phyloP scores from a whole-genome alignment of 2,113 vertebrate genomes.

The Aplodontia rufa region DNA sequence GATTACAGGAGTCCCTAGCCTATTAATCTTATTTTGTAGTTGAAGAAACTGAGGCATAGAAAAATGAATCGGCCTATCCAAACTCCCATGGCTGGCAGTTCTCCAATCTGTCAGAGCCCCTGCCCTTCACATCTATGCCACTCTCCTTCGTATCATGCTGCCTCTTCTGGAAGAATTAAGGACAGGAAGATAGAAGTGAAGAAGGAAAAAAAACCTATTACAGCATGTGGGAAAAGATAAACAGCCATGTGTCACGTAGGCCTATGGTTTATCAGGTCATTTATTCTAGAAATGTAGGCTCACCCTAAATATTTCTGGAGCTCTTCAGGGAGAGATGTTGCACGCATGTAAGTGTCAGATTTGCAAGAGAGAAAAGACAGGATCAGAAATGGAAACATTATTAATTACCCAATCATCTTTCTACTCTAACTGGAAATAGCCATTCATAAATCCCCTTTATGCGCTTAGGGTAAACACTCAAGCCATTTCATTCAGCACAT shows the following conservation, averaged over 20 bases:
- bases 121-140: not conserved
- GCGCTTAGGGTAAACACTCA: slow-evolving; percentile 57
- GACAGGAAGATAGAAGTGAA: not conserved
- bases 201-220: not conserved
- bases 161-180: not conserved
- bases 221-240: not conserved
- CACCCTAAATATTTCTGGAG: slow-evolving; percentile 2
- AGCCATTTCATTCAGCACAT: slow-evolving; percentile 45
- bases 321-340: not conserved
- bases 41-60: not conserved
- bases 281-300: not conserved
- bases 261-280: not conserved
- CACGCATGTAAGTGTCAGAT: slow-evolving; percentile 13
- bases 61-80: not conserved
- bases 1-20: too few relatives aligned
- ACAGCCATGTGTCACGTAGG: not conserved
- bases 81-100: not conserved
- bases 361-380: slow-evolving; percentile 28
- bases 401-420: slow-evolving; percentile 73
- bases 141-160: not conserved
- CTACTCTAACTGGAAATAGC: slow-evolving; percentile 77
- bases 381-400: slow-evolving; percentile 65
- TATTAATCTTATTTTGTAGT: not conserved
- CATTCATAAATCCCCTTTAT: slow-evolving; percentile 64
- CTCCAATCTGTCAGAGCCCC: not conserved